Conservation (phyloP, 2,797 vertebrate species). For the Anas capensis region DNA sequence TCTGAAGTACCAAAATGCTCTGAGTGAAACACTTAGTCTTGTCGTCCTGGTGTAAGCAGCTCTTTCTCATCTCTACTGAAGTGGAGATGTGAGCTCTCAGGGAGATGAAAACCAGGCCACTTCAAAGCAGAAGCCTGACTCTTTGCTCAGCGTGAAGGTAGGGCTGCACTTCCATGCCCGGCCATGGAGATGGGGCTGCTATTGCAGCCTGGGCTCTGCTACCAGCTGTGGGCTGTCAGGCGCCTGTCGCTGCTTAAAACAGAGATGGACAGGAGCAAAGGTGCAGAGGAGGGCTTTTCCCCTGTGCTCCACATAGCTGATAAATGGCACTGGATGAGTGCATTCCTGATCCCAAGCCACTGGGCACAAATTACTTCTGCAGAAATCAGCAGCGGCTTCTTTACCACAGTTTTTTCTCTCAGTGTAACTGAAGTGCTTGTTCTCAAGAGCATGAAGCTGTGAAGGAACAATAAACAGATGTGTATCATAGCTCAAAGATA, state of each 20-base stretch:
- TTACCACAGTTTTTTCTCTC: neutral
- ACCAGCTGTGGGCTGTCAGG: neutral
- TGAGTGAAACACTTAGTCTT: neutral
- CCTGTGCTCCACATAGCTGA: neutral
- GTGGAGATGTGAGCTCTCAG: neutral
- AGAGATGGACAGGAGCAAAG: neutral
- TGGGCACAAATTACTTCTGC: neutral
- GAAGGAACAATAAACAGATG: slow-evolving; percentile 37
- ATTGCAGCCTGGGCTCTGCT: neutral
- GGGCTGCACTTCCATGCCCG: neutral
- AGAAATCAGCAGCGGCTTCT: neutral
- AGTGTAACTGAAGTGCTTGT: neutral
- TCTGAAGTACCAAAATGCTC: slow-evolving; percentile 4
- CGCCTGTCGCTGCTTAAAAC: neutral
- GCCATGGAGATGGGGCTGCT: neutral
- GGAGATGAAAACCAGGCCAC: slow-evolving; percentile 25
- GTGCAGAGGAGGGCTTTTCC: neutral
- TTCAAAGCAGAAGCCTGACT: slow-evolving; percentile 24
- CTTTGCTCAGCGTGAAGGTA: neutral
- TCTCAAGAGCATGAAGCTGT: neutral
- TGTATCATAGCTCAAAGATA: neutral
- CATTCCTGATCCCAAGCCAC: neutral
- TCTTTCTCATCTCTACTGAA: slow-evolving; percentile 11
- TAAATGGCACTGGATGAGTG: neutral
- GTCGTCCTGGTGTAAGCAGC: neutral